These are phyloP conservation scores for Cynocephalus volans DNA, from an alignment of 2,113 vertebrate genomes.

Conservation along the genomic window DNA sequence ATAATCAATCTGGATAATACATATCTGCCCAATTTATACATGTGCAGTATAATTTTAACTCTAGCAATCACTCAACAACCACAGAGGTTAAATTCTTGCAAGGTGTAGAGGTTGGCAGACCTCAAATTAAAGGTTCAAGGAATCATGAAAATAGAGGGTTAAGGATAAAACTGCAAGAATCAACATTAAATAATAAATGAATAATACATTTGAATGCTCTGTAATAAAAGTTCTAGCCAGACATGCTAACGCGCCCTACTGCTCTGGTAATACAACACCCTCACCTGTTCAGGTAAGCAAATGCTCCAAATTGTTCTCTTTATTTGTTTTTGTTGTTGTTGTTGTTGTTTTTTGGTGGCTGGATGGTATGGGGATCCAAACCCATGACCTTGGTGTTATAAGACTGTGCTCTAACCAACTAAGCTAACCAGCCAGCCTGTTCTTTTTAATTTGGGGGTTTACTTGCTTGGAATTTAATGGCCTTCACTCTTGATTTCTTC, in stretches of 20 bases:
- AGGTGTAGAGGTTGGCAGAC: neutral
- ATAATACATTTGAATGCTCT: neutral
- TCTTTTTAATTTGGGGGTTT: neutral
- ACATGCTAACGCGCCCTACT: neutral
- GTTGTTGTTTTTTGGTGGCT: too few relatives aligned
- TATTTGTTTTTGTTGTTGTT: too few relatives aligned
- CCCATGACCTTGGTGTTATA: too few relatives aligned
- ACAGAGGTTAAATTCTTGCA: neutral
- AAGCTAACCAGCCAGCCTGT: too few relatives aligned
- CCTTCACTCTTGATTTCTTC: constrained; percentile 1
- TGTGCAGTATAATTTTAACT: neutral
- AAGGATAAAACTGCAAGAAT: neutral
- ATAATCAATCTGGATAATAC: neutral
- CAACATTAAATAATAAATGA: neutral
- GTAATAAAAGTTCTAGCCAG: neutral
- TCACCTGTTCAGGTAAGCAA: neutral
- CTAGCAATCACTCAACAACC: neutral
- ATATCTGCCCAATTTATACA: neutral
- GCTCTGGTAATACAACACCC: neutral
- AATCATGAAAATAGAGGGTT: neutral
- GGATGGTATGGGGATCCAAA: too few relatives aligned
- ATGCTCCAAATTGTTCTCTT: neutral
- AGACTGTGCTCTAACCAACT: too few relatives aligned
- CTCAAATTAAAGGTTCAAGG: neutral
- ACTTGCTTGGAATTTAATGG: neutral